A percentile compares a stretch with the other conserved stretches of the same genome.
Evolutionary conservation across 2,113 vertebrate genomes (phyloP).

Genomic region (Rana temporaria): DNA sequence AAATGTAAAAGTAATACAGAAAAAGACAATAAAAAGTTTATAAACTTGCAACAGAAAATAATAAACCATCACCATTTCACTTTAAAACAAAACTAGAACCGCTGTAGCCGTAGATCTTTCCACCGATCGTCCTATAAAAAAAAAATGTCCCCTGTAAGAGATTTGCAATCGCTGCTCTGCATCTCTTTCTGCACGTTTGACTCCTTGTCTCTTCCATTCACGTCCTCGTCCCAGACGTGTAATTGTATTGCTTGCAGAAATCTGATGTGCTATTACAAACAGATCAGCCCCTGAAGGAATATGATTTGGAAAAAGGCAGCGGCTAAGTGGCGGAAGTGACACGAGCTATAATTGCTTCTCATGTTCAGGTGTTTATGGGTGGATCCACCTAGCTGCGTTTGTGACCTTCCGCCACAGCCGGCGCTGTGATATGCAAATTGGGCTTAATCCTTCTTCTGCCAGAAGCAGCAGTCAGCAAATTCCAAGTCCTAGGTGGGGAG

Average conservation of each 20-base stretch:
- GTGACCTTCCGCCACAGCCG: constrained; percentile 13
- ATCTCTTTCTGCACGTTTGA: not conserved
- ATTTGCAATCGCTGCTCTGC: not conserved
- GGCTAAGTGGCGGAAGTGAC: not conserved
- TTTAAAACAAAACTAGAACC: too few species aligned
- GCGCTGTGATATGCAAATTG: not conserved
- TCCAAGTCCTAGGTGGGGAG: not conserved
- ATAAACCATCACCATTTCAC: too few species aligned
- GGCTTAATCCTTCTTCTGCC: constrained; percentile 31
- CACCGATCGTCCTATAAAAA: too few species aligned
- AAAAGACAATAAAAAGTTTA: too few species aligned
- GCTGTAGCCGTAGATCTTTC: not conserved
- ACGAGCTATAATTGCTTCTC: constrained; percentile 1
- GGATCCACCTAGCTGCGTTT: constrained; percentile 7
- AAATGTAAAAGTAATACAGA: too few species aligned
- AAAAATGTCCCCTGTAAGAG: not conserved
- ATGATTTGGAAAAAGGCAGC: constrained; percentile 18
- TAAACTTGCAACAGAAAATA: too few species aligned
- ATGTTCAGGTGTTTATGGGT: constrained; percentile 12
- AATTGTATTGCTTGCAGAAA: constrained; percentile 31
- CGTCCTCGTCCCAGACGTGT: not conserved
- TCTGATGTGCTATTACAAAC: not conserved
- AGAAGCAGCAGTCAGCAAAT: constrained; percentile 7
- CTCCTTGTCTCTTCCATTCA: constrained; percentile 26
- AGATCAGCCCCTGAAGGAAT: not conserved